These are phyloP conservation scores for Vidua chalybeata DNA, from an alignment of 2,113 vertebrate species.

Conservation along the genomic window DNA sequence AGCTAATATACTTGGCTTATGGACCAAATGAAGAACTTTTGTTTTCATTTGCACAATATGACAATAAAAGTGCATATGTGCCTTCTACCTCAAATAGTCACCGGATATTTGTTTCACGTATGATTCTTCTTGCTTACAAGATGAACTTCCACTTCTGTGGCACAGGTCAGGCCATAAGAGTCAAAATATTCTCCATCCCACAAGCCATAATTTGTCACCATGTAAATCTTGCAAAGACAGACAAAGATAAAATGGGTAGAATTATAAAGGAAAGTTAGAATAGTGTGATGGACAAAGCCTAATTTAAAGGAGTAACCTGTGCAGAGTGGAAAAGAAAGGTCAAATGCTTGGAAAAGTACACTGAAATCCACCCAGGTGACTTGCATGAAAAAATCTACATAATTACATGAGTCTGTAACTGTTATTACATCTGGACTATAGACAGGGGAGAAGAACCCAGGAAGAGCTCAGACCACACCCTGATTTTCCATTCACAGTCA, in stretches of 20 bases:
- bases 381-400: constrained; percentile 8
- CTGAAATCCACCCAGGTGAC: constrained; percentile 36
- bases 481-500: neutral
- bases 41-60: neutral
- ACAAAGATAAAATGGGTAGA: neutral
- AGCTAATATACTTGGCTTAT: neutral
- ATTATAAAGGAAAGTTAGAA: neutral
- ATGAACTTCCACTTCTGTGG: neutral
- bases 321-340: neutral
- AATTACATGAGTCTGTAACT: neutral
- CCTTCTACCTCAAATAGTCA: neutral
- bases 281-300: neutral
- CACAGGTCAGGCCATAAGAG: neutral
- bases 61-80: neutral
- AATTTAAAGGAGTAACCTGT: neutral
- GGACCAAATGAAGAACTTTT: neutral
- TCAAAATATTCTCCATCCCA: neutral
- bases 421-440: neutral
- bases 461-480: neutral
- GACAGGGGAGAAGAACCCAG: neutral
- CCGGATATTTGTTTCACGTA: neutral
- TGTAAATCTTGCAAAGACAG: neutral
- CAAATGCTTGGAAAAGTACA: constrained; percentile 20
- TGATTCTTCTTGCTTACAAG: neutral
- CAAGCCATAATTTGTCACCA: neutral